Base-by-base conservation (phyloP, 1,140 invertebrate species). In the Eumeta japonica region DNA sequence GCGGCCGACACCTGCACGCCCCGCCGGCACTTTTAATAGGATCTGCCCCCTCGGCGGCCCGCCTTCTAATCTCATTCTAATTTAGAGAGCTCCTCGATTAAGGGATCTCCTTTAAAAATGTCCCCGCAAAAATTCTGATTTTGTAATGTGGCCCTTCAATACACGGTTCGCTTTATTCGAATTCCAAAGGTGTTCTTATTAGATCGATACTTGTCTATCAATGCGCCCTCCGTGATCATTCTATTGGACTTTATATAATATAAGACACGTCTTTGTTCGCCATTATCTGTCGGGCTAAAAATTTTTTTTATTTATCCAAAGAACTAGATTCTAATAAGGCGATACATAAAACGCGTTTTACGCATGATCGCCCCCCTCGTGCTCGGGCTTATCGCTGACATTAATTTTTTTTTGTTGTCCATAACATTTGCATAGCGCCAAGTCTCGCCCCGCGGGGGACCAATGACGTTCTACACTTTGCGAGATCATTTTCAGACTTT, bases 341-440 rank as follows among this genome's bases (percentile, higher is more conserved):
- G 5, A 24, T 24, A 35, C 28, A 45, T 48, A 46, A 51, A 40
- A 45, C 28, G 33, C 32, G 11, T 34, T 39, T 36, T 31, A 24
- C 17, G 33, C 35, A 30, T 45, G 46, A 68, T 66, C 54, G 55
- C 35, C 31, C 59, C 64, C 62, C 43, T 35, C n/a, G 54, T 48
- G 65, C 39, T 31, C 39, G 54, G 54, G 65, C 64, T 72, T 72
- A 72, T 70, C 67, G 64, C 62, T 67, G 67, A 62, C 63, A 68
- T 68, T 66, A 75, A 63, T 59, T 62, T 70, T 75, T n/a, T n/a
- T 74, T 74, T 68, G 59, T 64, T 67, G 63, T 73, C 66, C 68
- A 72, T 76, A 76, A 75, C 60, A 76, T 76, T 76, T 66, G 68
- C 70, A 76, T 76, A 75, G 62, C 68, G 65, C 62, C 62, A 60